Evolutionary conservation across 2,888 invertebrate genomes (phyloP).

Genomic region (Chorisops tibialis): DNA sequence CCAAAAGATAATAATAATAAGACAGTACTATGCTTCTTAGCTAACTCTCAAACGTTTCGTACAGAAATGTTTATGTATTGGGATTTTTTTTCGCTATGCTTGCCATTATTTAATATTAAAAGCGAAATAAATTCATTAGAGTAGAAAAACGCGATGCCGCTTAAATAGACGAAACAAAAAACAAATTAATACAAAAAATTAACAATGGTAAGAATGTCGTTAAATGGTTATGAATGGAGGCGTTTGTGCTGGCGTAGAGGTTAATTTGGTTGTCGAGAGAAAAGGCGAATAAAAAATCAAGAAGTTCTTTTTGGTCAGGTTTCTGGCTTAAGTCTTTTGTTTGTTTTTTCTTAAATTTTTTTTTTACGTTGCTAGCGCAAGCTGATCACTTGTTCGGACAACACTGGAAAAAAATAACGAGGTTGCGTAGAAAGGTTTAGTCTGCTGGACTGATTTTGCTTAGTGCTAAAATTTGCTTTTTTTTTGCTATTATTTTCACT

Average conservation of each 20-base stretch:
- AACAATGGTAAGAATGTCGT: neutral
- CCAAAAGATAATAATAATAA: too few relatives aligned
- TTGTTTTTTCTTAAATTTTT: neutral
- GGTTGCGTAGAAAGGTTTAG: neutral
- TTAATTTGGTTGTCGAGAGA: too few relatives aligned
- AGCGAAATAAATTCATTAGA: too few relatives aligned
- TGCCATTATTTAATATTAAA: too few relatives aligned
- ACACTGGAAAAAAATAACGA: neutral
- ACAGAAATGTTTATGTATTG: too few relatives aligned
- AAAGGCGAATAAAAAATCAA: neutral
- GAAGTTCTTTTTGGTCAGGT: neutral
- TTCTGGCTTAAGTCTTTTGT: conserved; percentile 10
- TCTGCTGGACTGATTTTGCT: neutral
- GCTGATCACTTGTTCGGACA: neutral
- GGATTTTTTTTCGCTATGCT: too few relatives aligned
- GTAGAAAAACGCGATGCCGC: too few relatives aligned
- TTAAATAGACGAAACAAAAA: neutral
- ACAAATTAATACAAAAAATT: neutral
- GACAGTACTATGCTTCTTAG: too few relatives aligned
- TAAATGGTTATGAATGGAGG: neutral
- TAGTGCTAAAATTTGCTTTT: neutral
- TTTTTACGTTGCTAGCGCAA: neutral
- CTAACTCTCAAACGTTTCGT: too few relatives aligned
- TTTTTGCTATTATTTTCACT: neutral
- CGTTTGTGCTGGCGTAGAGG: neutral